Percentiles rank a stretch among this genome's conserved stretches.
These are phyloP conservation scores for Erpobdella octoculata DNA, from an alignment of 2,888 invertebrate genomes.

Conservation along the genomic window DNA sequence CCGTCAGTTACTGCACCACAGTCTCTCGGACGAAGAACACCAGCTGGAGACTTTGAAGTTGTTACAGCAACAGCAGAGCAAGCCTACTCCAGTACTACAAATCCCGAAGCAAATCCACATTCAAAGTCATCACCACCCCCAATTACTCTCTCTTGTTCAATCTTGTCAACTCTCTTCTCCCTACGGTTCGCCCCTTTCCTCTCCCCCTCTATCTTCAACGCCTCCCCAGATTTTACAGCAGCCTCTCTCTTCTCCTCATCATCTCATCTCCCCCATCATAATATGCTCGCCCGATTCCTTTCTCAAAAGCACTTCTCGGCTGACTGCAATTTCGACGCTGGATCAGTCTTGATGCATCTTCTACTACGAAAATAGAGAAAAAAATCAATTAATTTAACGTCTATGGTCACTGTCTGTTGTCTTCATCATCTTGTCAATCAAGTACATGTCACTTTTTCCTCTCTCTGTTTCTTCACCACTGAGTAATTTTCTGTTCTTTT, in stretches of 20 bases:
- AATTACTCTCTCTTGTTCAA: slow-evolving; percentile 10
- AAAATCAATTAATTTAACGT: too few species aligned
- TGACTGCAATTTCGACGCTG: not conserved
- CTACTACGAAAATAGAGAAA: too few species aligned
- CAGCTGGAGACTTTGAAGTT: slow-evolving; percentile 1
- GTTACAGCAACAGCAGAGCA: not conserved
- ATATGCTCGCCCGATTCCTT: slow-evolving; percentile 18
- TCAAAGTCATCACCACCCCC: slow-evolving; percentile 12
- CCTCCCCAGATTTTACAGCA: slow-evolving; percentile 8
- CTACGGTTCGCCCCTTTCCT: slow-evolving; percentile 16
- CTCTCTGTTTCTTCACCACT: not conserved
- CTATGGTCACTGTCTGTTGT: too few species aligned
- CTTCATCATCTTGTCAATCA: too few species aligned
- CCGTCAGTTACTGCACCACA: not conserved
- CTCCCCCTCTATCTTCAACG: slow-evolving; percentile 19
- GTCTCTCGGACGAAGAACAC: not conserved
- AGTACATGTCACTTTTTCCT: not conserved
- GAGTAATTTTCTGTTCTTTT: not conserved
- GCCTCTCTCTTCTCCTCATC: slow-evolving; percentile 3
- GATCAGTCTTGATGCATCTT: slow-evolving; percentile 7
- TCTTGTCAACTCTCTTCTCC: slow-evolving; percentile 13
- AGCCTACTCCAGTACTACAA: not conserved
- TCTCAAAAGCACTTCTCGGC: not conserved
- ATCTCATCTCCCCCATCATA: slow-evolving; percentile 16
- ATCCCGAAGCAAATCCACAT: slow-evolving; percentile 3